Conservation (phyloP, 1,140 invertebrate genomes). For the Orius insidiosus region DNA sequence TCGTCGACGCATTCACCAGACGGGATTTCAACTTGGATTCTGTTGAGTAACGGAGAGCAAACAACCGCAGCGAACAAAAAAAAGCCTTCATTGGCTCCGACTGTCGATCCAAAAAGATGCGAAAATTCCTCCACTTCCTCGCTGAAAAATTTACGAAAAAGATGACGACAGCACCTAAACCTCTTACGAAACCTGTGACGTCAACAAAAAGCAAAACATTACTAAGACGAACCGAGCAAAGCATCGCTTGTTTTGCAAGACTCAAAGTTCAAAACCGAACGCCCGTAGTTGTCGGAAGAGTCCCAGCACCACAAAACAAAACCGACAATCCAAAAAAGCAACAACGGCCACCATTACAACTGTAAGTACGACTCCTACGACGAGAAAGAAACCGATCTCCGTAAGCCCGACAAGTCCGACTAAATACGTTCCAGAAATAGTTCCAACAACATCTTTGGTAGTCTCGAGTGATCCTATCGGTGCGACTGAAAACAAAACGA, state of each 20-base stretch:
- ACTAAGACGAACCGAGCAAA: conserved; percentile 9
- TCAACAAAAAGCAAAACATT: conserved; percentile 12
- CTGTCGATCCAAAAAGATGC: conserved; percentile 10
- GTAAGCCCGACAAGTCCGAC: conserved; percentile 19
- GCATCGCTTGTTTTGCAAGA: conserved; percentile 19
- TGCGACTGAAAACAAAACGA: conserved; percentile 13
- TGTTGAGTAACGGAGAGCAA: conserved; percentile 26
- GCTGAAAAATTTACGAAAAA: conserved; percentile 16
- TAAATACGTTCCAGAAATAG: conserved; percentile 17
- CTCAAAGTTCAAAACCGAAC: conserved; percentile 23
- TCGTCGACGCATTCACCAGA: conserved; percentile 39
- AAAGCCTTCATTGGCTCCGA: conserved; percentile 7
- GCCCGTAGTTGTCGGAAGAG: conserved; percentile 21
- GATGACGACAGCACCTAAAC: conserved; percentile 11
- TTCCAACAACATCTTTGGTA: conserved; percentile 20
- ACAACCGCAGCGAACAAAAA: conserved; percentile 9
- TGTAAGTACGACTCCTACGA: conserved; percentile 14
- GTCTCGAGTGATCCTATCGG: conserved; percentile 17
- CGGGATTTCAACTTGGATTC: conserved; percentile 55
- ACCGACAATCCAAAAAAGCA: conserved; percentile 14
- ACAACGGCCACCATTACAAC: conserved; percentile 11
- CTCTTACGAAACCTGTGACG: conserved; percentile 12
- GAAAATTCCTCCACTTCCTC: conserved; percentile 8
- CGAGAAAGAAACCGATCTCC: conserved; percentile 17
- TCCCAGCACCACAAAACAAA: conserved; percentile 18